Base-by-base conservation (phyloP, 2,113 vertebrate genomes). In the Alosa alosa region DNA sequence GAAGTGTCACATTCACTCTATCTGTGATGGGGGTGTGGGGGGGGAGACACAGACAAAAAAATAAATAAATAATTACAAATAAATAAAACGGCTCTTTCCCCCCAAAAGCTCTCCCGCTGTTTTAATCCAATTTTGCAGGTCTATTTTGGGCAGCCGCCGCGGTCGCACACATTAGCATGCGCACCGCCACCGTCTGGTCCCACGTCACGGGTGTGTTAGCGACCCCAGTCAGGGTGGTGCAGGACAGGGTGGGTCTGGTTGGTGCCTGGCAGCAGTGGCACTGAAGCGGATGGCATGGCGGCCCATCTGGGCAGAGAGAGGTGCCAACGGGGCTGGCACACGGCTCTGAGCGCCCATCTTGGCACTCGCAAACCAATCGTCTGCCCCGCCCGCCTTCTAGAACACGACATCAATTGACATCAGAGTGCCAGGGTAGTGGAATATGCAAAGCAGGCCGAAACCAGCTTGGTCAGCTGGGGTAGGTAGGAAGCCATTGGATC, bases 281-380 rank as follows among this genome's bases (percentile, higher is more conserved):
- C 78, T 83, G 17, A n/a, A 86, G 84, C 11, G 84, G 86, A 86
- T 47, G 49, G 83, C 6, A 60, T 81, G 81, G 83, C 25, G n/a
- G 83, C 46, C 86, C 86, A 90, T 90, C 87, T 90, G 84, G 86
- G 72, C 57, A 41, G 20, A 47, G 75, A 81, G 47, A 44, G 50
- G 6, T 83, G 89, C 87, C 89, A 88, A 83, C 50, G 86, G 47
- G 13, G 52, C 68, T 68, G 86, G 81, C 89, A 84, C 45, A 18
- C 31, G 5, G 81, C 86, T 81, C 86, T n/a, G 60, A 55, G 20
- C 83, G 83, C 83, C 84, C 82, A 78, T 52, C 78, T 82, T 83
- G 86, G 8, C 83, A 85, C 39, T 15, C 83, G 72, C 36, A 31
- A 15, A 17, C 11, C 0, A 78, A 41, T 78, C 31, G 5, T 15